Evolutionary conservation across 2,888 invertebrate genomes (phyloP).

Genomic region (Lagria hirta): DNA sequence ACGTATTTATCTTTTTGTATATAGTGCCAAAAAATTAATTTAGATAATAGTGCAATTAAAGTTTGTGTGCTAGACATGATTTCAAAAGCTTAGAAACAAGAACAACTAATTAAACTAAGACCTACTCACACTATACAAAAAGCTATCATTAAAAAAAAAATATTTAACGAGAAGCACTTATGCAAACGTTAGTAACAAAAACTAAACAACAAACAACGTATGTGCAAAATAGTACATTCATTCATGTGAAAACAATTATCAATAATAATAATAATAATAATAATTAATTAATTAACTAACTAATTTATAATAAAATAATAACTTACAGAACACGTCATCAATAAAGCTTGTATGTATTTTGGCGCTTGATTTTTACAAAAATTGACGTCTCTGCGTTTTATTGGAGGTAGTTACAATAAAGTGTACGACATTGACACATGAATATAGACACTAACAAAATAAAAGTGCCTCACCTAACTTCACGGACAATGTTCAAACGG

Average conservation of each 20-base stretch:
- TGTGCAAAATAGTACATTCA: conserved; percentile 28
- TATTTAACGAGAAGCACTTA: conserved; percentile 23
- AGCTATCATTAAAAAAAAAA: conserved; percentile 4
- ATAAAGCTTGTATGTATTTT: conserved; percentile 2
- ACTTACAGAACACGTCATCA: conserved; percentile 15
- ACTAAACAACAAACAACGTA: conserved; percentile 27
- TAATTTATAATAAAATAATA: too few relatives aligned
- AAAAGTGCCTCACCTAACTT: conserved; percentile 27
- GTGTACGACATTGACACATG: conserved; percentile 33
- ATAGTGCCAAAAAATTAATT: conserved; percentile 3
- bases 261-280: too few relatives aligned
- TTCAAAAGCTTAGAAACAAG: conserved; percentile 5
- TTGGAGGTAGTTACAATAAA: conserved; percentile 37
- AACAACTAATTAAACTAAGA: conserved; percentile 11
- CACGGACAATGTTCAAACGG: conserved; percentile 23
- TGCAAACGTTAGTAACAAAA: conserved; percentile 23
- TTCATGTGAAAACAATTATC: conserved; percentile 18
- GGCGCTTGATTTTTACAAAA: conserved; percentile 29
- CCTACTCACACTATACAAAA: conserved; percentile 7
- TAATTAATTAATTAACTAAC: too few relatives aligned
- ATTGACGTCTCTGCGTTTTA: conserved; percentile 30
- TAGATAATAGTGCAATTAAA: conserved; percentile 15
- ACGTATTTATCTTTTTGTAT: conserved; percentile 8
- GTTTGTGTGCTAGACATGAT: conserved; percentile 20
- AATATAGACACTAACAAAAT: conserved; percentile 26